Evolutionary conservation across 2,888 invertebrate genomes (phyloP), one percentile per base, ranked within the genome.

Genomic region (Pollenia angustigena): DNA sequence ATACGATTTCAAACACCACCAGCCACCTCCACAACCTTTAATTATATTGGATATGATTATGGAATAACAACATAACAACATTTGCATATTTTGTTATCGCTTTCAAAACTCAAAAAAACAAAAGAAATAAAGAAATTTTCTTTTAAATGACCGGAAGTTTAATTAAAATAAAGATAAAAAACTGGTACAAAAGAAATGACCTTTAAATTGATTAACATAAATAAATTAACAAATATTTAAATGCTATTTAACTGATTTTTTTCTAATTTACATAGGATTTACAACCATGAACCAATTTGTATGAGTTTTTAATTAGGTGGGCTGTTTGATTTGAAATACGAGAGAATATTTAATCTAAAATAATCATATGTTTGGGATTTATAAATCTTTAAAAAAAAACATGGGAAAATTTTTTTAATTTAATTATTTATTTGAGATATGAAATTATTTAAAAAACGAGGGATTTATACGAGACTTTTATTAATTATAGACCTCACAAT

Each of bases 101-200:
- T 16, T 69, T 4, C 48, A 68, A 58, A 46, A 32, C 10, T 23
- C 16, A n/a, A 23, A 32, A 32, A n/a, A n/a, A n/a, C n/a, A n/a
- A n/a, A 0, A 71, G 32, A 62, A 44, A 54, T 32, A 40, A 44
- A 72, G 52, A 60, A 62, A 72, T 60, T 46, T 80, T 54, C 48
- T 80, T 83, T 54, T 71, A 82, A 6, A 52, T 71, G 52, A 64
- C 71, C 82, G 86, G 86, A 86, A 80, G 86, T 80, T 79, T 82
- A 78, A 78, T 82, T 81, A 72, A 74, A 81, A 64, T 4, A 23
- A 14, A 68, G 40, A 14, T 9, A 40, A 56, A 42, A 42, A 46
- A 46, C 3, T 10, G 12, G 44, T 7, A 16, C 6, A 9, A 52
- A 69, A n/a, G 40, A 69, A 52, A 52, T 42, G 23, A 50, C 23